These are phyloP conservation scores for Drosophila subpulchrella DNA, from an alignment of 1,140 invertebrate genomes.

Conservation along the genomic window DNA sequence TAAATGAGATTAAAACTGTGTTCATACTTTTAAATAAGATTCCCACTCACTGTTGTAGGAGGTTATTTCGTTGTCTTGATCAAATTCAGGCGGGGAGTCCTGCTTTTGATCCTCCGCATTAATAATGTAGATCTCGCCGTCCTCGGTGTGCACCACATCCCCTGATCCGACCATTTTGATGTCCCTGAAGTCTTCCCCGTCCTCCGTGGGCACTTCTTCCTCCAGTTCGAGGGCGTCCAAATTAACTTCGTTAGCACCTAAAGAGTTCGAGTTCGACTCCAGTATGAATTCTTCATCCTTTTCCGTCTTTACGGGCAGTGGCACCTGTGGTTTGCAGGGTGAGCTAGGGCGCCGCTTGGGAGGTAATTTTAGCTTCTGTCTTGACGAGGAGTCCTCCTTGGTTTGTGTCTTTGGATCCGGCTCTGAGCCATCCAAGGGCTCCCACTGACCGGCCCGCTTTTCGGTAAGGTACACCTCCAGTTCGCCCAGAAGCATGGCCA, in stretches of 20 bases:
- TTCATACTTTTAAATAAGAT: neutral
- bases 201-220: slow-evolving; percentile 7
- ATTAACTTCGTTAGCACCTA: slow-evolving; percentile 10
- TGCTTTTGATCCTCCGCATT: slow-evolving; percentile 40
- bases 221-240: slow-evolving; percentile 35
- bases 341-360: slow-evolving; percentile 7
- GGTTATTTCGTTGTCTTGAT: slow-evolving; percentile 54
- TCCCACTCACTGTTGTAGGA: slow-evolving; percentile 69
- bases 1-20: neutral
- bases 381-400: too few species aligned
- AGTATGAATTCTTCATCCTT: slow-evolving; percentile 3
- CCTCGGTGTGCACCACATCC: slow-evolving; percentile 45
- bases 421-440: slow-evolving; percentile 21
- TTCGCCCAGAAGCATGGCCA: slow-evolving; percentile 58
- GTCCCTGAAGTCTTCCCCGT: slow-evolving; percentile 25
- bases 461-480: slow-evolving; percentile 58
- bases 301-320: neutral
- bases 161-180: slow-evolving; percentile 39
- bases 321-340: neutral
- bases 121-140: slow-evolving; percentile 66
- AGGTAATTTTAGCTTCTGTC: neutral
- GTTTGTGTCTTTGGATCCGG: neutral
- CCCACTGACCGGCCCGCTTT: slow-evolving; percentile 61
- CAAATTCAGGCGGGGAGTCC: slow-evolving; percentile 36
- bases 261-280: neutral